Conservation (phyloP, 1,140 invertebrate genomes). For the Wiebesia pumilae region DNA sequence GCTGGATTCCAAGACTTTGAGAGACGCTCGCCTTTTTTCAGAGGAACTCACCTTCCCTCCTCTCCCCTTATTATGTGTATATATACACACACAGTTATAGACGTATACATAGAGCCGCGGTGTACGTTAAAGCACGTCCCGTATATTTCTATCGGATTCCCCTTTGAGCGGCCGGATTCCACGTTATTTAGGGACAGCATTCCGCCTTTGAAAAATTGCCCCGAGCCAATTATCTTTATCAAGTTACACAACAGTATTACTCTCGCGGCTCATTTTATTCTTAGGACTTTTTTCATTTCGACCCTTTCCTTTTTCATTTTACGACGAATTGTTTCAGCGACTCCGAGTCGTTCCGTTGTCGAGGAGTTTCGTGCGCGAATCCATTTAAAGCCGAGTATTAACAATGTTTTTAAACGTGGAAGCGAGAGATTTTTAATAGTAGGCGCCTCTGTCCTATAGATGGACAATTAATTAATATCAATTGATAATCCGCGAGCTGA, state of each 20-base stretch:
- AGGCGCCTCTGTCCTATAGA: too few species aligned
- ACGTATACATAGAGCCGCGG: background rate
- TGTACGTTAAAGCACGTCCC: conserved; percentile 14
- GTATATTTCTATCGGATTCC: conserved; percentile 49
- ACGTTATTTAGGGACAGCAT: conserved; percentile 44
- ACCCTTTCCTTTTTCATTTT: conserved; percentile 9
- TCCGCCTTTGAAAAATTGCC: conserved; percentile 48
- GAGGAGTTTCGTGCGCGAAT: background rate
- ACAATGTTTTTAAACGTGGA: background rate
- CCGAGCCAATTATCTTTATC: conserved; percentile 49
- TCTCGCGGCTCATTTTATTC: conserved; percentile 28
- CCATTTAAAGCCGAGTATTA: background rate
- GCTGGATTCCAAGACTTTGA: conserved; percentile 45
- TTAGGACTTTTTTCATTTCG: conserved; percentile 5
- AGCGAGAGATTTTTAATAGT: too few species aligned
- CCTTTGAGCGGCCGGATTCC: conserved; percentile 34
- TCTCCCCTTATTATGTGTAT: background rate
- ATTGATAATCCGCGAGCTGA: too few species aligned
- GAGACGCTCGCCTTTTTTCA: conserved; percentile 36
- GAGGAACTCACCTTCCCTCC: background rate
- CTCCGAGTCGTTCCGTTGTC: background rate
- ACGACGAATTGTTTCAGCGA: background rate
- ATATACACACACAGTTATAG: too few species aligned
- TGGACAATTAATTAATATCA: too few species aligned
- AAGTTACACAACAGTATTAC: conserved; percentile 45